Conservation (phyloP, 2,797 vertebrate genomes). For the Coendou prehensilis region DNA sequence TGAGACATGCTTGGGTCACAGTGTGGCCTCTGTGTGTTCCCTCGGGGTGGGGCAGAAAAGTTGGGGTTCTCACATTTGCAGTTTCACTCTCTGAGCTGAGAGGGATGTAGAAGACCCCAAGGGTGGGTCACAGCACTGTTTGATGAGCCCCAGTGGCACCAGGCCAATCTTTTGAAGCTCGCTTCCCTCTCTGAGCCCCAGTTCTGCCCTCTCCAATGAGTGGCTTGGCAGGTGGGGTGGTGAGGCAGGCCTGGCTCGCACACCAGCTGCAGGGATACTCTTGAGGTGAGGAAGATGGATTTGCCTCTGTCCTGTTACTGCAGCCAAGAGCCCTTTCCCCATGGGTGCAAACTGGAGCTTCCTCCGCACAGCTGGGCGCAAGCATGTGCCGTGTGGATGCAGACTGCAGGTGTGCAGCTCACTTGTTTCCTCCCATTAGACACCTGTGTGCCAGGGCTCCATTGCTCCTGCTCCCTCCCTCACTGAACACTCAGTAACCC, state of each 20-base stretch:
- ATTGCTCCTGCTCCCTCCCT: background rate
- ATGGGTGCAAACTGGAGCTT: background rate
- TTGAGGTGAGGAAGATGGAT: background rate
- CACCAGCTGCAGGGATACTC: background rate
- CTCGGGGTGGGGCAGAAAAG: background rate
- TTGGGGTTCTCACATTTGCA: background rate
- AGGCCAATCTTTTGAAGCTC: background rate
- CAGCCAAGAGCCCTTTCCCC: background rate
- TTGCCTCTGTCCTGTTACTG: background rate
- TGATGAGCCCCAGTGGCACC: background rate
- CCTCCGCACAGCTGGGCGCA: background rate
- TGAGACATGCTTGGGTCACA: rapidly evolving
- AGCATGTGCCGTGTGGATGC: rapidly evolving
- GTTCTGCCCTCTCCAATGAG: background rate
- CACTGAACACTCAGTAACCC: background rate
- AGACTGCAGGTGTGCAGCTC: rapidly evolving
- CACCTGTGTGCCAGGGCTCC: background rate
- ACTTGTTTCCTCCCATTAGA: background rate
- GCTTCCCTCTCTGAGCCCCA: background rate
- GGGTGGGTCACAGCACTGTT: background rate
- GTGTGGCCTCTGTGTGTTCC: background rate
- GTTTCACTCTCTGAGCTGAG: background rate
- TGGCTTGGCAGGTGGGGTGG: background rate
- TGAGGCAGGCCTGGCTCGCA: background rate
- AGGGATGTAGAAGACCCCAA: background rate